phyloP scores from a whole-genome alignment of 2,888 invertebrate species.

The Drosophila infuscata region DNA sequence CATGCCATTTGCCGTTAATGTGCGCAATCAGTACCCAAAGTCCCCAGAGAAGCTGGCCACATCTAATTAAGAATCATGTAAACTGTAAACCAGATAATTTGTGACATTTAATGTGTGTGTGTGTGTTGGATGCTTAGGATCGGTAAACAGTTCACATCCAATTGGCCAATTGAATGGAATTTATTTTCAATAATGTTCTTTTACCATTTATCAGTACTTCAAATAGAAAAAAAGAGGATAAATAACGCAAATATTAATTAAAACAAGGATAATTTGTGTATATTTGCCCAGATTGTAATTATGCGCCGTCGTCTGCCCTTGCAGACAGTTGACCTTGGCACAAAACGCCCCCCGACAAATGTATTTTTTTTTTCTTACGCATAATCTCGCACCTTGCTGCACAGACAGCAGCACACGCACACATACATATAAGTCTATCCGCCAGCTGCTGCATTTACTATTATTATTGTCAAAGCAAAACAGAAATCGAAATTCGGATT shows the following conservation, averaged over 20 bases:
- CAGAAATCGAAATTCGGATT: conserved; percentile 12
- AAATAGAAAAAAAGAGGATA: background rate
- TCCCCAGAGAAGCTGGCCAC: conserved; percentile 20
- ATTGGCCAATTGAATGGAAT: background rate
- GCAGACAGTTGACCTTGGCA: conserved; percentile 76
- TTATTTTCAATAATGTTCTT: background rate
- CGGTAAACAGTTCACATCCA: background rate
- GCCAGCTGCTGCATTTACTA: conserved; percentile 29
- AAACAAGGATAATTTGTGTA: background rate
- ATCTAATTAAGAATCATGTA: conserved; percentile 12
- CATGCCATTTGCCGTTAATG: conserved; percentile 34
- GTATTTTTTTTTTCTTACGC: conserved; percentile 4
- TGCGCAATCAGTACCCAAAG: conserved; percentile 17
- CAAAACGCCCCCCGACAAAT: conserved; percentile 52
- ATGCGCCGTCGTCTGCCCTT: conserved; percentile 36
- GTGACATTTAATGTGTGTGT: background rate
- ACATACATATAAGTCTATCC: background rate
- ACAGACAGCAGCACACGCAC: conserved; percentile 1
- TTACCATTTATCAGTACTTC: background rate
- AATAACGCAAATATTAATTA: background rate
- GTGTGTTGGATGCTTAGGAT: background rate
- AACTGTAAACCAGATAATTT: background rate
- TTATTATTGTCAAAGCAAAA: conserved; percentile 24
- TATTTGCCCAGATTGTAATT: conserved; percentile 3
- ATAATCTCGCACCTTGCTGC: conserved; percentile 26